Evolutionary conservation across 2,113 vertebrate species (phyloP), one percentile per base, ranked within the genome.

Genomic region (Oryzias curvinotus): DNA sequence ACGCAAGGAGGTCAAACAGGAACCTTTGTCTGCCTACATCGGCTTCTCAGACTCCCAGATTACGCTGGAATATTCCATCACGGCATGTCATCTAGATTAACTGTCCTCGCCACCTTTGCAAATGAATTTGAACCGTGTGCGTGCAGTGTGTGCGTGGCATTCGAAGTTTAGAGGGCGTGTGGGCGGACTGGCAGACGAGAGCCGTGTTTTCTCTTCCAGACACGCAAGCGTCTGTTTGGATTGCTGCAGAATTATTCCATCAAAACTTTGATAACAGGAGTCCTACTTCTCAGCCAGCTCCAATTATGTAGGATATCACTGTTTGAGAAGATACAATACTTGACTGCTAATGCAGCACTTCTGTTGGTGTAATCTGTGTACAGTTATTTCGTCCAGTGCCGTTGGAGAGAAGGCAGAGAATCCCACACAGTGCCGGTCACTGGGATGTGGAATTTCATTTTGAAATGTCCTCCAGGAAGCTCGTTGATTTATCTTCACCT

Each of bases 261-360:
- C 62, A 55, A 52, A 68, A 21, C 70, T 66, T 54, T 65, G 69
- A 75, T 70, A 65, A 43, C 10, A 52, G 44, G 69, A 73, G 77
- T 52, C 48, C 0, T 25, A 23, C 73, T 69, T 81, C 49, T 73
- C 47, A 57, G 50, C 26, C 65, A 36, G 48, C 52, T 73, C 43
- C 73, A 80, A 85, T 84, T 83, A 80, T 54, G 60, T 67, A 19
- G 42, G 47, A 59, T 70, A 59, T 77, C 65, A 59, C 60, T 36
- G 57, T 61, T 73, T 67, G 52, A 53, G 28, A 72, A 68, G 48
- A 62, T 68, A 54, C 70, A 68, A 49, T 62, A 58, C 73, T 83
- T 78, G 81, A 85, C 73, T 84, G 19, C 57, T 75, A 72, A 84
- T 85, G 60, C 23, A 64, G 73, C 46, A 49, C 58, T 76, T 73